Percentiles rank a stretch among this genome's conserved stretches.
These are phyloP conservation scores for Leguminivora glycinivorella DNA, from an alignment of 1,140 invertebrate genomes.

Conservation along the genomic window DNA sequence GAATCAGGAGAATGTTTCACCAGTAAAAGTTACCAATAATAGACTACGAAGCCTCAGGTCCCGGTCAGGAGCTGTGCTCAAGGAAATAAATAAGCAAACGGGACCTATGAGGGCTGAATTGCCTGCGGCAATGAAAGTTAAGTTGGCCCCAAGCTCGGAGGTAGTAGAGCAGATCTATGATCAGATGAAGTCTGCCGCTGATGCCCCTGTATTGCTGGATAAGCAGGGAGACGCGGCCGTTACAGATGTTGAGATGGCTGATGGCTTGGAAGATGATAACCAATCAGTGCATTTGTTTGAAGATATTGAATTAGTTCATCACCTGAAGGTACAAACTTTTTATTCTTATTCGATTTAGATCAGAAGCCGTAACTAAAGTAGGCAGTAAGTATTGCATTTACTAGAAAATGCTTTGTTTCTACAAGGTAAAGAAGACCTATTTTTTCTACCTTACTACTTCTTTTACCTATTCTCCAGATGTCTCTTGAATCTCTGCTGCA, in stretches of 20 bases:
- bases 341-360: too few relatives aligned
- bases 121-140: slow-evolving; percentile 51
- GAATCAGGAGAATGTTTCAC: slow-evolving; percentile 60
- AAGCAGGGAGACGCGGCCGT: slow-evolving; percentile 32
- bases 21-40: slow-evolving; percentile 47
- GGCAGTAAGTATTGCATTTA: too few relatives aligned
- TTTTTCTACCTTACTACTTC: too few relatives aligned
- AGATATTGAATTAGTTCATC: slow-evolving; percentile 67
- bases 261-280: slow-evolving; percentile 48
- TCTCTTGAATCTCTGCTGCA: too few relatives aligned
- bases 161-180: slow-evolving; percentile 55
- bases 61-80: slow-evolving; percentile 50
- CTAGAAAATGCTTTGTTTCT: too few relatives aligned
- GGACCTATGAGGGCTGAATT: slow-evolving; percentile 50
- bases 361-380: too few relatives aligned
- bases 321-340: slow-evolving; percentile 52
- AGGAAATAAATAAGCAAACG: slow-evolving; percentile 55
- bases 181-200: slow-evolving; percentile 52
- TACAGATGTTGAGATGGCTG: slow-evolving; percentile 37
- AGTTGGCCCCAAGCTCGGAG: slow-evolving; percentile 45
- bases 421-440: too few relatives aligned
- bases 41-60: slow-evolving; percentile 44
- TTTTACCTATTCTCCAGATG: too few relatives aligned
- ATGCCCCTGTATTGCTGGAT: slow-evolving; percentile 53
- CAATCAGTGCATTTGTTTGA: slow-evolving; percentile 72